Percentiles rank a stretch among this genome's conserved stretches.
Evolutionary conservation across 2,888 invertebrate genomes (phyloP).

Genomic region (Agrochola lota): DNA sequence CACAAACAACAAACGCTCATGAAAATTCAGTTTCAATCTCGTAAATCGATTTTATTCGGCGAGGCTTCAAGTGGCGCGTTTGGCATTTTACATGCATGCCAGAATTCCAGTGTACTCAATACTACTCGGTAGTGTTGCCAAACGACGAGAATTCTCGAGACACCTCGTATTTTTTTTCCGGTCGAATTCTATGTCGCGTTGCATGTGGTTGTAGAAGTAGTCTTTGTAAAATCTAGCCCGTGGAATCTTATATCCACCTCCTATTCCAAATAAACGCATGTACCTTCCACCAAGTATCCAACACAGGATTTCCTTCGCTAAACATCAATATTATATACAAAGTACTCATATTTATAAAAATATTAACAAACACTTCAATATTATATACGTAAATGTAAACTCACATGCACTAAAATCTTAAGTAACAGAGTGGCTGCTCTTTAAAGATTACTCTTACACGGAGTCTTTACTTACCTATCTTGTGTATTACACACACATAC

Average conservation of each 20-base stretch:
- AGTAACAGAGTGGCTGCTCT: too few relatives aligned
- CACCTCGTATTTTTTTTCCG: not conserved
- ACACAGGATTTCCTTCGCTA: too few relatives aligned
- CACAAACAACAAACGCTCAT: constrained; percentile 7
- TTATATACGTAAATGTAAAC: too few relatives aligned
- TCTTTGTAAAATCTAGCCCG: not conserved
- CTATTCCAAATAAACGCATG: too few relatives aligned
- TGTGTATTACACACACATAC: too few relatives aligned
- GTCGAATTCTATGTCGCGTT: not conserved
- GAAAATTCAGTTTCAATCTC: constrained; percentile 30
- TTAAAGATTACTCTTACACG: too few relatives aligned
- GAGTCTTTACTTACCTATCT: too few relatives aligned
- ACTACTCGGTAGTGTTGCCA: constrained; percentile 43
- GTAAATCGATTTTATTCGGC: constrained; percentile 51
- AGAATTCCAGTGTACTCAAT: constrained; percentile 24
- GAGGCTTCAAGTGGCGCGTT: constrained; percentile 42
- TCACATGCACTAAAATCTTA: too few relatives aligned
- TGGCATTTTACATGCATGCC: constrained; percentile 36
- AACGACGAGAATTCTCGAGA: constrained; percentile 24
- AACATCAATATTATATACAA: too few relatives aligned
- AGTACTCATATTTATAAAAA: too few relatives aligned
- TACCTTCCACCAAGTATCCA: too few relatives aligned
- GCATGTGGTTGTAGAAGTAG: not conserved
- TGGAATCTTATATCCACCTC: not conserved
- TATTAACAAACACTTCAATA: too few relatives aligned